Percentiles rank a stretch among this genome's conserved stretches.
Evolutionary conservation across 2,888 invertebrate genomes (phyloP).

Genomic region (Formica aserva): DNA sequence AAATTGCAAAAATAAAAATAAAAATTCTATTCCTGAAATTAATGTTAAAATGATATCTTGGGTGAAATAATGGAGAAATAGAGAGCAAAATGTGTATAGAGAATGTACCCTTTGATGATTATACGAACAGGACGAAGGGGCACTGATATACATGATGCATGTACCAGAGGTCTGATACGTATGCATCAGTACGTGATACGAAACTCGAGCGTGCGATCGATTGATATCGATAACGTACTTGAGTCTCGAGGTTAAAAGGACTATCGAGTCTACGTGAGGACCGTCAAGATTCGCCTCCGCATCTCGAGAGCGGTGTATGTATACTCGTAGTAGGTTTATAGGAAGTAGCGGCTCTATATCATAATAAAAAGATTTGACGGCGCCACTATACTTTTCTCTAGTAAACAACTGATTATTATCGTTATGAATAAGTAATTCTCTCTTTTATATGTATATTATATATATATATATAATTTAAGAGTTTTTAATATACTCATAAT

Average conservation of each 20-base stretch:
- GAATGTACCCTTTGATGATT: background rate
- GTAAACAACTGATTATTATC: background rate
- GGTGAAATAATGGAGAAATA: background rate
- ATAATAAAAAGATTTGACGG: background rate
- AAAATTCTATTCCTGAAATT: background rate
- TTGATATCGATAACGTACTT: conserved; percentile 57
- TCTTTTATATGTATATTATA: background rate
- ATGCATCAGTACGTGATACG: conserved; percentile 60
- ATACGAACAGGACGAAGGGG: background rate
- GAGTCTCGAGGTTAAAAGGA: conserved; percentile 45
- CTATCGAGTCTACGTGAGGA: conserved; percentile 34
- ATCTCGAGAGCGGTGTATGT: conserved; percentile 35
- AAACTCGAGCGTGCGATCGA: conserved; percentile 53
- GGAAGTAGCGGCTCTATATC: background rate
- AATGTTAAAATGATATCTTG: background rate
- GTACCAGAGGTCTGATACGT: conserved; percentile 32
- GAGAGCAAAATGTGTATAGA: background rate
- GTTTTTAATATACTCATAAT: background rate
- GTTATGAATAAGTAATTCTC: conserved; percentile 5
- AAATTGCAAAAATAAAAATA: background rate
- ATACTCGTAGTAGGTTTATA: conserved; percentile 18
- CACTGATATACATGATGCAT: conserved; percentile 13
- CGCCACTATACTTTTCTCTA: too few species aligned
- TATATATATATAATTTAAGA: background rate
- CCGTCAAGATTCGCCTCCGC: background rate